phyloP scores from a whole-genome alignment of 2,113 vertebrate genomes.

The Actenoides lindsayi region DNA sequence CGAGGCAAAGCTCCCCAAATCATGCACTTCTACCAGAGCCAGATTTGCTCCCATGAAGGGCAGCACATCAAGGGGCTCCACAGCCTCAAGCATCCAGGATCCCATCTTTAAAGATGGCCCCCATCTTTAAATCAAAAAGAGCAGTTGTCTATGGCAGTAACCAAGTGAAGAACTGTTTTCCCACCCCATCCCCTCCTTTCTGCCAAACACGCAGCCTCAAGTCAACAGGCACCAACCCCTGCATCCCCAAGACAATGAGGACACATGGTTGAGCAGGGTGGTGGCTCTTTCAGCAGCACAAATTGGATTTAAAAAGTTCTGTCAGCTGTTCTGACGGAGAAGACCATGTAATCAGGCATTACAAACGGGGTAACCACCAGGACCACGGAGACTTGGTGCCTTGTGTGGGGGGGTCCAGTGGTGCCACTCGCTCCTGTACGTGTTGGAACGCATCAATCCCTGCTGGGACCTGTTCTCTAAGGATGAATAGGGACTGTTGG shows the following conservation, averaged over 20 bases:
- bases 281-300: background rate
- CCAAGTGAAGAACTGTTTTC: background rate
- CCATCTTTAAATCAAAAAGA: background rate
- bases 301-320: background rate
- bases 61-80: background rate
- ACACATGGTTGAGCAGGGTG: background rate
- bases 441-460: background rate
- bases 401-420: background rate
- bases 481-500: background rate
- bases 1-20: background rate
- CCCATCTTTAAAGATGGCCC: background rate
- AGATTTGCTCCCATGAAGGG: background rate
- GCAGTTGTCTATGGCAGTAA: background rate
- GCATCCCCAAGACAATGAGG: background rate
- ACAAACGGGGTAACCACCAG: background rate
- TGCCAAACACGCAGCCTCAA: background rate
- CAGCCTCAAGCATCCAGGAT: background rate
- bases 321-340: accelerated
- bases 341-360: too few species aligned
- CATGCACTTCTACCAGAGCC: background rate
- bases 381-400: accelerated
- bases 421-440: accelerated
- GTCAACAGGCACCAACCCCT: background rate
- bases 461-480: background rate
- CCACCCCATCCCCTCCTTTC: background rate